A percentile compares a stretch with the other conserved stretches of the same genome.
These are phyloP conservation scores for Portunus trituberculatus DNA, from an alignment of 1,140 invertebrate genomes.

Conservation along the genomic window DNA sequence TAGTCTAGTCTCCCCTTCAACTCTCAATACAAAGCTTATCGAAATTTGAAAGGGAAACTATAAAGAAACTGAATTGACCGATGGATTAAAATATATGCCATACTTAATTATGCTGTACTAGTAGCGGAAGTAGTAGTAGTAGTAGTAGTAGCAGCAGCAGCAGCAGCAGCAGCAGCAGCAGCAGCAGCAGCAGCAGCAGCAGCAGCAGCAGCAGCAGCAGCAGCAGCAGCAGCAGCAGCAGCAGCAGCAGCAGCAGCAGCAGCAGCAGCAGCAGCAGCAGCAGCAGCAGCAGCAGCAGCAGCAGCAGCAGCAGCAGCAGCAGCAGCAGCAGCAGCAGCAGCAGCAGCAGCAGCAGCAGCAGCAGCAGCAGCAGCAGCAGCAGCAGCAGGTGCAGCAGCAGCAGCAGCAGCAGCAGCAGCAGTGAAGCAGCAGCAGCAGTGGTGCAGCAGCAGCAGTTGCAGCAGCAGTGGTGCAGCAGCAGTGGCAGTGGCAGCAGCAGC, in stretches of 20 bases:
- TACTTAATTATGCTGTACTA: too few relatives aligned
- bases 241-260: not conserved
- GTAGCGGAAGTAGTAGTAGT: too few relatives aligned
- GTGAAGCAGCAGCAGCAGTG: too few relatives aligned
- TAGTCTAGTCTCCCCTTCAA: too few relatives aligned
- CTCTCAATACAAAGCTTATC: too few relatives aligned
- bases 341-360: not conserved
- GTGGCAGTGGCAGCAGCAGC: not conserved
- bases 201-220: not conserved
- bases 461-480: too few relatives aligned
- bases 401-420: not conserved
- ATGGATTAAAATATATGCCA: too few relatives aligned
- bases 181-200: not conserved
- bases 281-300: not conserved
- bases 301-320: constrained; percentile 4
- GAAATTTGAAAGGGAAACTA: too few relatives aligned
- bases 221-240: not conserved
- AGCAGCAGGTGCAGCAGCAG: not conserved
- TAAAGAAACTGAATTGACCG: too few relatives aligned
- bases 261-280: not conserved
- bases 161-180: not conserved
- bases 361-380: not conserved
- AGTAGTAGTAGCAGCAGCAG: constrained; percentile 18
- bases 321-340: not conserved
- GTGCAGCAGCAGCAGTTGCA: too few relatives aligned